Percentiles rank a stretch among this genome's conserved stretches.
phyloP scores from a whole-genome alignment of 2,797 vertebrate genomes.

The Epinephelus malabaricus region DNA sequence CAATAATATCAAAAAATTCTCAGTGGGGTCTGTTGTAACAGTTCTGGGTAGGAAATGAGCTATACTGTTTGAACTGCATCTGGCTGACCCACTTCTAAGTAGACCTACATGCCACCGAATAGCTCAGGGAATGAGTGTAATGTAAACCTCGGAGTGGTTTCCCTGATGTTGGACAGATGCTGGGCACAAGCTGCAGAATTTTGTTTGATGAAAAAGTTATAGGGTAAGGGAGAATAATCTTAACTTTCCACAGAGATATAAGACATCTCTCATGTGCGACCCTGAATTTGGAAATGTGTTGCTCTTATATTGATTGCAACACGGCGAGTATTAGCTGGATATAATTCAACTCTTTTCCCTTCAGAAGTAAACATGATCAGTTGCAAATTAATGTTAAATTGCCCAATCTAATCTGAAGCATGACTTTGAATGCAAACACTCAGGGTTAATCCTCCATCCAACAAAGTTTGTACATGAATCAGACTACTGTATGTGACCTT shows the following conservation, averaged over 20 bases:
- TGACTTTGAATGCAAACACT: conserved; percentile 4
- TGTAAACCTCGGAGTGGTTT: conserved; percentile 48
- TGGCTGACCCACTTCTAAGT: conserved; percentile 56
- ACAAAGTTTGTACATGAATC: not conserved
- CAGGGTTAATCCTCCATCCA: not conserved
- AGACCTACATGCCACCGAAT: conserved; percentile 39
- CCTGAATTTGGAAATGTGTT: not conserved
- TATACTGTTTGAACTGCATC: conserved; percentile 24
- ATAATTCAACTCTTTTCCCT: not conserved
- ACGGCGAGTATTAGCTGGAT: not conserved
- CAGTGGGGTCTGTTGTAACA: conserved; percentile 4
- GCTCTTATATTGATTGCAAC: not conserved
- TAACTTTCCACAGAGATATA: conserved; percentile 22
- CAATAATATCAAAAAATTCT: not conserved
- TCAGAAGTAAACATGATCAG: not conserved
- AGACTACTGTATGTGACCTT: not conserved
- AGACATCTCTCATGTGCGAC: not conserved
- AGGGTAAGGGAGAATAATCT: conserved; percentile 14
- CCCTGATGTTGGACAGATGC: conserved; percentile 54
- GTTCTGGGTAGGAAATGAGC: conserved; percentile 22
- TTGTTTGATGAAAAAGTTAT: conserved; percentile 14
- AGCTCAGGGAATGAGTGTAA: conserved; percentile 37
- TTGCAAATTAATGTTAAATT: not conserved
- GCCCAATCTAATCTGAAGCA: not conserved
- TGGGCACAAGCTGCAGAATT: conserved; percentile 6